A percentile compares a stretch with the other conserved stretches of the same genome.
Evolutionary conservation across 2,888 invertebrate species (phyloP).

Genomic region (Girardia tigrina): DNA sequence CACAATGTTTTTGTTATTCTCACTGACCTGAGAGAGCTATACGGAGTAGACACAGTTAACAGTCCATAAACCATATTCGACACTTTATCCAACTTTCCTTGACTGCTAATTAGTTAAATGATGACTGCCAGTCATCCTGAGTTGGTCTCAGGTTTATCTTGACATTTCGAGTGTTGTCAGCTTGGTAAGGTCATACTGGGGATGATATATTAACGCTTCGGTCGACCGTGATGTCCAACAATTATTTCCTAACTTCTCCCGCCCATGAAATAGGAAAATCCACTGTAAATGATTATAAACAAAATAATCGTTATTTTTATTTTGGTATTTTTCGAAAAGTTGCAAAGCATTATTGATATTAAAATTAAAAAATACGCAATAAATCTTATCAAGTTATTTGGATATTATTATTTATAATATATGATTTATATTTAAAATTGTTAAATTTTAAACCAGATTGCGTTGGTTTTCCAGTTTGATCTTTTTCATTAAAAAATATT

Average conservation of each 20-base stretch:
- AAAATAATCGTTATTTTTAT: too few relatives aligned
- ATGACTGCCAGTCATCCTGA: neutral
- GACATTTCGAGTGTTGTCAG: neutral
- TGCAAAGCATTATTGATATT: too few relatives aligned
- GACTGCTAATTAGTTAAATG: neutral
- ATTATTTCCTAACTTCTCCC: neutral
- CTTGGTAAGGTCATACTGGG: neutral
- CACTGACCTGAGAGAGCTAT: neutral
- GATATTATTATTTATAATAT: too few relatives aligned
- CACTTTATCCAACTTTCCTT: neutral
- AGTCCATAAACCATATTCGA: neutral
- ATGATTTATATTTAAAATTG: too few relatives aligned
- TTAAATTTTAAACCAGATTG: too few relatives aligned
- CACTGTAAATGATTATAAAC: too few relatives aligned
- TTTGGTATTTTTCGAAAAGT: too few relatives aligned
- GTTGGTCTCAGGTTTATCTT: neutral
- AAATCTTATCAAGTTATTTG: too few relatives aligned
- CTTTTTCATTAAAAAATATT: too few relatives aligned
- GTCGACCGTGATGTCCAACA: constrained; percentile 11
- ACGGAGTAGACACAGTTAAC: neutral
- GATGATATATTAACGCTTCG: neutral
- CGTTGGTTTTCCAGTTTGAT: too few relatives aligned
- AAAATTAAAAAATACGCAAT: too few relatives aligned
- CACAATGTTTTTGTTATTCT: neutral
- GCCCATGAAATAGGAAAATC: too few relatives aligned